Evolutionary conservation across 1,140 invertebrate species (phyloP).

Genomic region (Bombus impatiens): DNA sequence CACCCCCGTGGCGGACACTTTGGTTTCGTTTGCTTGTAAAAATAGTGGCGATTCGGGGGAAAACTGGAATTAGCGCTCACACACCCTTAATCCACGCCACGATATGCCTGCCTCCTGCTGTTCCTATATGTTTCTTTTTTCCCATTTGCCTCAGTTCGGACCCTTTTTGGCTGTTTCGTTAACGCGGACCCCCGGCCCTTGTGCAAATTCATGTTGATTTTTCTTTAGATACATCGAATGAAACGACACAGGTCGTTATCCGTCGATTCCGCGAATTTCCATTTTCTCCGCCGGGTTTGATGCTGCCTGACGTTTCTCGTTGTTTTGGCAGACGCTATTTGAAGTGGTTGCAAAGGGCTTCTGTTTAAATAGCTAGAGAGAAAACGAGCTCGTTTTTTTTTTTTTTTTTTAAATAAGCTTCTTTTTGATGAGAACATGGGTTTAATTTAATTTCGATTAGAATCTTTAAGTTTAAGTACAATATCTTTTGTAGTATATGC

Average conservation of each 20-base stretch:
- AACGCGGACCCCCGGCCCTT: neutral
- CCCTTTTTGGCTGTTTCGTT: slow-evolving; percentile 44
- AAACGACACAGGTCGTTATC: slow-evolving; percentile 18
- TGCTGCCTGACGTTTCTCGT: slow-evolving; percentile 1
- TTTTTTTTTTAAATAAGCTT: neutral
- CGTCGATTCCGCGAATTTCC: slow-evolving; percentile 19
- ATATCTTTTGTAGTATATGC: neutral
- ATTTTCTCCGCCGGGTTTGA: neutral
- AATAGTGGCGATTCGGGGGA: slow-evolving; percentile 71
- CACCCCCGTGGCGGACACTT: slow-evolving; percentile 39
- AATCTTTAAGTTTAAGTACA: neutral
- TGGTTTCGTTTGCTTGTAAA: slow-evolving; percentile 71
- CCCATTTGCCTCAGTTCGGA: neutral
- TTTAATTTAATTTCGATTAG: neutral
- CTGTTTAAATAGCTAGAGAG: neutral
- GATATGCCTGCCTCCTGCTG: slow-evolving; percentile 51
- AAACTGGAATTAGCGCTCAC: slow-evolving; percentile 68
- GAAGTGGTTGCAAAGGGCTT: neutral
- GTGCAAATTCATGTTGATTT: slow-evolving; percentile 49
- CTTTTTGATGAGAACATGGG: neutral
- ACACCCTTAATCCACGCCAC: slow-evolving; percentile 62
- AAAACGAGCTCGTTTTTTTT: neutral
- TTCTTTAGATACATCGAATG: slow-evolving; percentile 27
- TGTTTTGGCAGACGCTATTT: neutral
- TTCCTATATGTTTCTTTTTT: slow-evolving; percentile 4